phyloP scores from a whole-genome alignment of 2,888 invertebrate species.

The Stramonita haemastoma region DNA sequence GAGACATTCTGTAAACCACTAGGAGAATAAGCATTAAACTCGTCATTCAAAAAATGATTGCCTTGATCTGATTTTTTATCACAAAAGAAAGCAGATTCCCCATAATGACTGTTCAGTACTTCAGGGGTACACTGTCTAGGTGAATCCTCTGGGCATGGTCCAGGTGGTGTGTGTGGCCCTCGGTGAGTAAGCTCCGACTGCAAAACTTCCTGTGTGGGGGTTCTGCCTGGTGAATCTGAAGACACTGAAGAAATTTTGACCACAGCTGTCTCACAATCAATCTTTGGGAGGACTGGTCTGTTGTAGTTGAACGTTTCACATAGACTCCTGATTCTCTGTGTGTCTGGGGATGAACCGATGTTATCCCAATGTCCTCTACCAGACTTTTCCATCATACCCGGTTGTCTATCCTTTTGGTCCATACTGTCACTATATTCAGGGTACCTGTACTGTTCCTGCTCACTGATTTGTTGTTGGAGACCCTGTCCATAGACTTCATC shows the following conservation, averaged over 20 bases:
- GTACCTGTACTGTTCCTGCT: not conserved
- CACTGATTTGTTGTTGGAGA: not conserved
- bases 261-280: too few species aligned
- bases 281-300: too few species aligned
- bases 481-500: not conserved
- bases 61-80: not conserved
- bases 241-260: too few species aligned
- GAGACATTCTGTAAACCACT: not conserved
- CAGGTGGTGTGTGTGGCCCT: conserved; percentile 11
- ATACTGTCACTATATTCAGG: too few species aligned
- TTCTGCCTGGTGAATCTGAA: too few species aligned
- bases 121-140: not conserved
- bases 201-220: not conserved
- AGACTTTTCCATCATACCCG: too few species aligned
- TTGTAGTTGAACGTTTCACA: too few species aligned
- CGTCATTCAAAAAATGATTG: not conserved
- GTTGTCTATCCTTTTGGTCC: too few species aligned
- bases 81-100: not conserved
- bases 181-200: not conserved
- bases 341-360: too few species aligned
- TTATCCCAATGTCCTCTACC: too few species aligned
- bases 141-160: conserved; percentile 19
- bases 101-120: not conserved
- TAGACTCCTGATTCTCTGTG: too few species aligned
- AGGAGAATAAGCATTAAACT: not conserved